Conservation (phyloP, 2,797 vertebrate species). For the Poecilia gillii region DNA sequence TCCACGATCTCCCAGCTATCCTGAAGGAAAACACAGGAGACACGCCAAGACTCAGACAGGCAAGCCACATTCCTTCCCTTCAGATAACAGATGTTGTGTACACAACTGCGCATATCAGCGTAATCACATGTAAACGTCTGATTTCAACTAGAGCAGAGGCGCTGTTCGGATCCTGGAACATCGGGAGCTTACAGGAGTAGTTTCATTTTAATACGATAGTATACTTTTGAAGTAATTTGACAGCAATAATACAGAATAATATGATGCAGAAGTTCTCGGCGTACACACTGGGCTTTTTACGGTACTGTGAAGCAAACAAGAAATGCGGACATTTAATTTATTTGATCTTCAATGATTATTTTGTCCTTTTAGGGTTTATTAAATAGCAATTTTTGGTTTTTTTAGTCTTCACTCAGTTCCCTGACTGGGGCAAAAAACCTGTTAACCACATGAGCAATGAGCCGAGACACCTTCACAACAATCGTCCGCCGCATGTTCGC, state of each 20-base stretch:
- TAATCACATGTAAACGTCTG: not conserved
- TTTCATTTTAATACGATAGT: not conserved
- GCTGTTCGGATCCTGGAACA: not conserved
- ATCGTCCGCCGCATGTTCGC: not conserved
- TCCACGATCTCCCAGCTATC: constrained; percentile 98
- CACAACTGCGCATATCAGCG: not conserved
- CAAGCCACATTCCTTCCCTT: not conserved
- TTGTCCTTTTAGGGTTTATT: not conserved
- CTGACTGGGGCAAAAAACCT: no score
- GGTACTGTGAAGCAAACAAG: not conserved
- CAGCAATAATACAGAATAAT: not conserved
- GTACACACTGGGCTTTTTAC: not conserved
- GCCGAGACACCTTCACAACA: not conserved
- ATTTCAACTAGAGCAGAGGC: not conserved
- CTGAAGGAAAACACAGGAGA: constrained; percentile 69
- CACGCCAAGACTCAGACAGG: constrained; percentile 10
- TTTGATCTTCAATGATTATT: not conserved
- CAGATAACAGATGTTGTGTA: not conserved
- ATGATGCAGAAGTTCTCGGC: not conserved
- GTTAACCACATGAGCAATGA: not conserved
- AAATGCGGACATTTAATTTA: not conserved
- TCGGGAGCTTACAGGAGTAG: not conserved
- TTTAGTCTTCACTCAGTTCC: no score
- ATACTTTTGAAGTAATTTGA: not conserved
- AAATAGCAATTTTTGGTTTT: no score